phyloP scores from a whole-genome alignment of 2,888 invertebrate genomes.

The Eretmocerus hayati region DNA sequence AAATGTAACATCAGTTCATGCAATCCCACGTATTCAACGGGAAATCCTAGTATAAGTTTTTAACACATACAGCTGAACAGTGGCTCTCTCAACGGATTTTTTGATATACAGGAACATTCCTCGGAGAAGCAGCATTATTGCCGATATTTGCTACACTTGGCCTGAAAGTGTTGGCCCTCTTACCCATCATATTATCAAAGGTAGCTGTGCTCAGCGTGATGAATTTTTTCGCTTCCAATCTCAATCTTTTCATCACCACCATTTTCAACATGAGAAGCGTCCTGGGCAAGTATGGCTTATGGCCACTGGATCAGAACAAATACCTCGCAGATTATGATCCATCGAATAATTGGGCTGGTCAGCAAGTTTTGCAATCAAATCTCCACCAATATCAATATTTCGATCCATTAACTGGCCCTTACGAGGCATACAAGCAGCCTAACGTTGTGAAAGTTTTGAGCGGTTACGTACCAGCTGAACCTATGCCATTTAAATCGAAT shows the following conservation, averaged over 20 bases:
- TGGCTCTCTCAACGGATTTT: not conserved
- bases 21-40: not conserved
- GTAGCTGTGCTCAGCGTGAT: constrained; percentile 34
- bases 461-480: not conserved
- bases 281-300: constrained; percentile 21
- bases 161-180: constrained; percentile 34
- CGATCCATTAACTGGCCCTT: not conserved
- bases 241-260: constrained; percentile 34
- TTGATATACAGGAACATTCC: constrained; percentile 27
- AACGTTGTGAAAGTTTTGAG: not conserved
- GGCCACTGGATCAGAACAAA: constrained; percentile 11
- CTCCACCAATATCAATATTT: constrained; percentile 9
- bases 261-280: constrained; percentile 31
- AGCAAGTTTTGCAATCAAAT: constrained; percentile 5
- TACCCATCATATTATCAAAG: constrained; percentile 38
- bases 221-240: constrained; percentile 36
- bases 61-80: constrained; percentile 5
- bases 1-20: not conserved
- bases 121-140: constrained; percentile 31
- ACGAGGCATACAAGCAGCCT: not conserved
- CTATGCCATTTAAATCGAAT: not conserved
- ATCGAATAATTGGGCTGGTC: constrained; percentile 7
- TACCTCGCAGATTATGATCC: constrained; percentile 5
- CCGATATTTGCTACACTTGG: constrained; percentile 36
- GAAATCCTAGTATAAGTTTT: not conserved